Evolutionary conservation across 2,797 vertebrate species (phyloP).

Genomic region (Acropternis orthonyx): DNA sequence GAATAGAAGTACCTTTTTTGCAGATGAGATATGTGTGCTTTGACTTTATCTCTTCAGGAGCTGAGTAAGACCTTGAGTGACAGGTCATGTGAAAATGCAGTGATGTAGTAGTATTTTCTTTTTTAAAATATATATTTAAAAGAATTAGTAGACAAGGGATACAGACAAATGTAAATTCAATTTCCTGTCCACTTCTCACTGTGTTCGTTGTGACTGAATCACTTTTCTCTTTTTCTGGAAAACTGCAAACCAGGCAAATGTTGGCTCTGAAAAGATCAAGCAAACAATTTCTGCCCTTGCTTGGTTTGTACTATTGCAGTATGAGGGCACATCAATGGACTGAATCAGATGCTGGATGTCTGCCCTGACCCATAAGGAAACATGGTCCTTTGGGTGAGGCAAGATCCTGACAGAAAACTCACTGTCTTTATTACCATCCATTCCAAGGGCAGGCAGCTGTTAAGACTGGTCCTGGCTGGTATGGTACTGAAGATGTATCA

Average conservation of each 20-base stretch:
- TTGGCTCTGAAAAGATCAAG: not conserved
- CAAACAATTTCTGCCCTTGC: not conserved
- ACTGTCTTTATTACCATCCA: fast-evolving
- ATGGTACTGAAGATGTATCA: not conserved
- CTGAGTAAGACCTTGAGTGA: not conserved
- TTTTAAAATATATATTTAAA: not conserved
- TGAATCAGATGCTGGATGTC: not conserved
- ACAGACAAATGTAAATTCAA: not conserved
- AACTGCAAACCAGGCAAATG: not conserved
- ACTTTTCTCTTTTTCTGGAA: not conserved
- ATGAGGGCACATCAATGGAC: not conserved
- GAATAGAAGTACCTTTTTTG: not conserved
- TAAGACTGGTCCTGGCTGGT: not conserved
- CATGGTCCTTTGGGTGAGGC: not conserved
- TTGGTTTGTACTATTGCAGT: not conserved
- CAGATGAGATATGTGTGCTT: not conserved
- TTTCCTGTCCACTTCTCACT: not conserved
- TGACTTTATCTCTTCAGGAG: not conserved
- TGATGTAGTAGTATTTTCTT: not conserved
- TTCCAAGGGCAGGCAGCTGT: not conserved
- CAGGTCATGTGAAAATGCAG: not conserved
- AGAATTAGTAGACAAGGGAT: not conserved
- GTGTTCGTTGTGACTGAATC: fast-evolving
- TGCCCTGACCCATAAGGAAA: not conserved
- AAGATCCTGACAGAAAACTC: not conserved